Evolutionary conservation across 2,113 vertebrate species (phyloP).

Genomic region (Saccopteryx bilineata): DNA sequence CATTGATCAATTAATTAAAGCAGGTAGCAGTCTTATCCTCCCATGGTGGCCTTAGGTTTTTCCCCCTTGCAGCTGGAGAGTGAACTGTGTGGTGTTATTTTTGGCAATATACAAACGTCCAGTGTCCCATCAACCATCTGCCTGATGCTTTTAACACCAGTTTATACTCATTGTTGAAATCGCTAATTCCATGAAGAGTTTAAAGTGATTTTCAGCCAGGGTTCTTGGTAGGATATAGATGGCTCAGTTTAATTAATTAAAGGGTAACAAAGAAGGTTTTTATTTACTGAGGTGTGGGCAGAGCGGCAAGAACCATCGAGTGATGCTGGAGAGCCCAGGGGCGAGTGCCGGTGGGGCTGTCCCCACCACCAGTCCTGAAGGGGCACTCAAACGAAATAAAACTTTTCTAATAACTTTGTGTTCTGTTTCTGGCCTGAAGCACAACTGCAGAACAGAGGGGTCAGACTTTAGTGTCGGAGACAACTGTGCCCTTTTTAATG

Average conservation of each 20-base stretch:
- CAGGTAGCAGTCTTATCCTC: neutral
- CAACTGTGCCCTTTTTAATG: constrained; percentile 64
- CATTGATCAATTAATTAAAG: neutral
- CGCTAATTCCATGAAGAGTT: constrained; percentile 9
- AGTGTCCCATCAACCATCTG: neutral
- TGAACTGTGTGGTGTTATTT: neutral
- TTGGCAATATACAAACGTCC: neutral
- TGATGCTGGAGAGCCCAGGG: too few relatives aligned
- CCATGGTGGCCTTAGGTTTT: neutral
- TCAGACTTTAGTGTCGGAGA: constrained; percentile 68
- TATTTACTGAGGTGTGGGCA: neutral
- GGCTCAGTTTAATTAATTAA: neutral
- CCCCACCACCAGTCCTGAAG: neutral
- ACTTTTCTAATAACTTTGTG: neutral
- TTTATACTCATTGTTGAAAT: neutral
- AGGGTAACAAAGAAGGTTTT: neutral
- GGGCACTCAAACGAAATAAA: constrained; percentile 65
- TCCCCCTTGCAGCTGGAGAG: neutral
- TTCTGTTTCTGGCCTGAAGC: constrained; percentile 54
- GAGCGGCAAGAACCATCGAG: neutral
- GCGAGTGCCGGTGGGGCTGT: neutral
- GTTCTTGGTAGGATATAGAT: neutral
- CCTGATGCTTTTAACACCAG: neutral
- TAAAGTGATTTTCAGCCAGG: neutral
- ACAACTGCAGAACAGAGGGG: constrained; percentile 1